Percentiles rank a stretch among this genome's conserved stretches.
Conservation (phyloP, 2,797 vertebrate genomes). For the Parauchenoglanis punctatus region DNA sequence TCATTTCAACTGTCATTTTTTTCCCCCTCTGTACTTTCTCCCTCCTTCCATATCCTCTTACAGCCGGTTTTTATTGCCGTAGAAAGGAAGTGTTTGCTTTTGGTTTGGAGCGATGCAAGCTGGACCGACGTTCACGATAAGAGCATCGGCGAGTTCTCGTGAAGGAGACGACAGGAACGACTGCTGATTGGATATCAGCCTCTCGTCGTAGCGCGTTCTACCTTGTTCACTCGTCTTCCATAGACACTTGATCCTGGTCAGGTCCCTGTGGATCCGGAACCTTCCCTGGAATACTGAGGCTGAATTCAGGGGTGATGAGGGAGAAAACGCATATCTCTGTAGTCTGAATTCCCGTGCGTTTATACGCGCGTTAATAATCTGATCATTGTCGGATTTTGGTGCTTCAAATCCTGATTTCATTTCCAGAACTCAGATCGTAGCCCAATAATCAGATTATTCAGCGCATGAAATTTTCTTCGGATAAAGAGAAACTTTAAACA, state of each 20-base stretch:
- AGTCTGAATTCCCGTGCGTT: neutral
- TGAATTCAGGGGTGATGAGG: too few species aligned
- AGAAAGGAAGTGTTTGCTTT: neutral
- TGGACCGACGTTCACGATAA: neutral
- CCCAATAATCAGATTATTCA: neutral
- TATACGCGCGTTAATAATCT: neutral
- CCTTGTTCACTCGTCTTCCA: neutral
- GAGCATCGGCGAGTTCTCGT: neutral
- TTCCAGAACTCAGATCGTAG: neutral
- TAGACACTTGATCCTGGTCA: neutral
- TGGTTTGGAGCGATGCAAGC: neutral
- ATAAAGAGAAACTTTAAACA: neutral
- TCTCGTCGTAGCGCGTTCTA: neutral
- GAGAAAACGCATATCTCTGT: too few species aligned
- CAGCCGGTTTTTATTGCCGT: slow-evolving; percentile 1
- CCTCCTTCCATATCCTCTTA: neutral
- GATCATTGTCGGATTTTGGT: neutral
- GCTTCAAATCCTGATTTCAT: neutral
- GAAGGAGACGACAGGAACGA: too few species aligned
- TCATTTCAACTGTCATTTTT: slow-evolving; percentile 66
- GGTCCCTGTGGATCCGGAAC: neutral
- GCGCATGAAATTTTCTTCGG: neutral
- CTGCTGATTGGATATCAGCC: neutral
- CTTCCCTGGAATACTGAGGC: neutral
- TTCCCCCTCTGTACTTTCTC: slow-evolving; percentile 35